Base-by-base conservation (phyloP, 1,140 invertebrate species). In the Aphis craccivora region DNA sequence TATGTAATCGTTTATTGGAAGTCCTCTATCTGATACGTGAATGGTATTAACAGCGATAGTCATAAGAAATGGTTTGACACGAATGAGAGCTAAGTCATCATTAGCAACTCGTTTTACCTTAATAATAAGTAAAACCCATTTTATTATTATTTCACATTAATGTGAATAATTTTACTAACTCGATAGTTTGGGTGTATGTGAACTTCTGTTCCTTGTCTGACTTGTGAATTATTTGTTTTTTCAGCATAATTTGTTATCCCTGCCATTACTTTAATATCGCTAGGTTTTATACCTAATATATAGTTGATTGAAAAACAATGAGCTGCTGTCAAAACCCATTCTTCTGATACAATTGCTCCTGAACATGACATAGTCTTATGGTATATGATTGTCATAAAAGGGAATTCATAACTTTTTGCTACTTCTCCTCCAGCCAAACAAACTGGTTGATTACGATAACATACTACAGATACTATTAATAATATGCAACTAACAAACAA, bases 181-280 rank as follows among this genome's bases (percentile, higher is more conserved):
- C 35, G 37, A 14, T 89, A 40, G 37, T 55, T 53, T 55, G 94
- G 94, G 76, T 94, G 94, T 43, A 94, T 91, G 45, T 93, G 87
- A 30, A 94, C 93, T n/a, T 76, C 51, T 25, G 87, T 87, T 9
- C 93, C 94, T 6, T 90, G 60, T 67, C 94, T 76, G 37, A 90
- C n/a, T 93, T 94, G 94, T n/a, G 86, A 81, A 23, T 67, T 23
- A 23, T 76, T 23, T 9, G 25, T 40, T 23, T 48, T 76, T 22
- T 94, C 60, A 45, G 60, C 81, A 83, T 94, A 94, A 81, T 94
- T 94, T 40, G 94, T 67, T 25, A 94, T 45, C n/a, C 94, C 94
- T 40, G 94, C 94, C 35, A 94, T 60, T 18, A 94, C 48, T 76
- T 94, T 89, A 1, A 94, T 35, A 23, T 93, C 86, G 6, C 94